Base-by-base conservation (phyloP, 2,888 invertebrate genomes). In the Melitaea athalia region DNA sequence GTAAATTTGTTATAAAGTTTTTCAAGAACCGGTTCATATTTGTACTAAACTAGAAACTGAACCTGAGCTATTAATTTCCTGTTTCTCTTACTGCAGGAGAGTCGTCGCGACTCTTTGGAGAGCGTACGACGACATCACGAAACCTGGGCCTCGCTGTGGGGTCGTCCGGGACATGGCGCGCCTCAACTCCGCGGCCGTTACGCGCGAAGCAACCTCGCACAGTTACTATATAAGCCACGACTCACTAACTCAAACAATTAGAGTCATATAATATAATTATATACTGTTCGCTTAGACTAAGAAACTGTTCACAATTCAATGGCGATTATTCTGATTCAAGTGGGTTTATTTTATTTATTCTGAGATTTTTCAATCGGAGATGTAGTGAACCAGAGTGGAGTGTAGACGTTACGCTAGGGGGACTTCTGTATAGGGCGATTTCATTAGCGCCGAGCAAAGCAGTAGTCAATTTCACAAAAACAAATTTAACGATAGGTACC, bases 71-170 rank as follows among this genome's bases (percentile, higher is more conserved):
- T 3, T 11, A 12, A 12, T 10, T 31, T 53, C 14, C 24, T n/a
- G 31, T n/a, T 55, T 24, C 24, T 11, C 12, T 3, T 24, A 14
- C 33, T 72, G 33, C 80, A 95, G 95, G 94, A 94, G 80, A 92
- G 92, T 67, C 94, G 93, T 50, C 91, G 87, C 11, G 87, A 93
- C 71, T 96, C 96, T 50, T 93, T 94, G 45, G 95, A 95, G 81
- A 94, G 94, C 75, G 94, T 94, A 68, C 93, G 93, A 63, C 93
- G 93, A 73, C 97, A 97, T 83, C 96, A 96, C 83, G 94, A 94
- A 75, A 96, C 96, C 2, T 96, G 96, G 95, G 94, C 95, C 61
- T 94, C 94, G 11, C 93, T 96, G 76, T 97, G 97, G 97, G 97
- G 97, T 38, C 93, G 96, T 59, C 97, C 97, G 0, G 97, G 97